A percentile compares a stretch with the other conserved stretches of the same genome.
Evolutionary conservation across 2,888 invertebrate genomes (phyloP).

Genomic region (Epirrhoe alternata): DNA sequence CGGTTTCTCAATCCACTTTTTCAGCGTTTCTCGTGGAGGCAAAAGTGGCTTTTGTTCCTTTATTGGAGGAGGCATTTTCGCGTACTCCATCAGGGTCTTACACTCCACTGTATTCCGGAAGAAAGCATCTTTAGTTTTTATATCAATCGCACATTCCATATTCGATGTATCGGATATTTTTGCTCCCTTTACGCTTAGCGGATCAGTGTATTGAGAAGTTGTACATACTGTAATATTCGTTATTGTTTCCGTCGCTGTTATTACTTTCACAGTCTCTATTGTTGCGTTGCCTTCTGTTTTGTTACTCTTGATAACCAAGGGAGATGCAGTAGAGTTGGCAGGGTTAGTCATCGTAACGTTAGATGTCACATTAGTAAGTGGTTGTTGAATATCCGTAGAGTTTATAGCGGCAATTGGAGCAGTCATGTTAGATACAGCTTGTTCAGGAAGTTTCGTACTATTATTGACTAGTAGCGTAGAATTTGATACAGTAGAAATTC

Average conservation of each 20-base stretch:
- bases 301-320: conserved; percentile 2
- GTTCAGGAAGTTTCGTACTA: background rate
- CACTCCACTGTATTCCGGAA: conserved; percentile 66
- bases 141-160: conserved; percentile 70
- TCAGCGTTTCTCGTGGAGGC: conserved; percentile 65
- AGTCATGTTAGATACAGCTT: conserved; percentile 13
- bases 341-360: background rate
- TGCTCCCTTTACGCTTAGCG: conserved; percentile 63
- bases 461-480: conserved; percentile 15
- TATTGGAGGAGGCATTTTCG: conserved; percentile 68
- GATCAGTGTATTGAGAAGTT: conserved; percentile 59
- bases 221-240: conserved; percentile 58
- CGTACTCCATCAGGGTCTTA: conserved; percentile 61
- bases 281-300: conserved; percentile 27
- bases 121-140: conserved; percentile 58
- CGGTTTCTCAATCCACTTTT: conserved; percentile 69
- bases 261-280: conserved; percentile 14
- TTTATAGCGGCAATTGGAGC: conserved; percentile 15
- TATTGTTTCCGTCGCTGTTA: conserved; percentile 44
- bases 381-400: conserved; percentile 1
- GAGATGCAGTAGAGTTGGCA: background rate
- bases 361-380: background rate
- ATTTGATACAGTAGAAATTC: conserved; percentile 25
- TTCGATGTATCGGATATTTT: conserved; percentile 53
- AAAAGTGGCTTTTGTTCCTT: conserved; percentile 50